These are phyloP conservation scores for Xenopus tropicalis DNA, from an alignment of 2,113 vertebrate genomes.

Conservation along the genomic window UCB_Xtro_10.0 CM004443.2:199128001-199128500, in stretches of 20 bases:
- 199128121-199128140: constrained; percentile 37
- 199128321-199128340: constrained; percentile 83
- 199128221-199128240: constrained; percentile 40
- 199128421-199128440: constrained; percentile 64
- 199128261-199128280: constrained; percentile 41
- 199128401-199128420: constrained; percentile 43
- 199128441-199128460: constrained; percentile 79
- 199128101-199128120: constrained; percentile 45
- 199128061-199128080: constrained; percentile 50
- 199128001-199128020: constrained; percentile 40
- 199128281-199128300: constrained; percentile 49
- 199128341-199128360: constrained; percentile 73
- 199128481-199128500: constrained; percentile 64
- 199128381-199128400: constrained; percentile 48
- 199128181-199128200: constrained; percentile 42
- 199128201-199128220: constrained; percentile 9
- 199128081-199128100: constrained; percentile 62
- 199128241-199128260: constrained; percentile 38
- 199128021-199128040: constrained; percentile 66
- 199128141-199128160: constrained; percentile 43
- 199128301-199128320: constrained; percentile 47
- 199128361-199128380: constrained; percentile 68
- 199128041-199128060: constrained; percentile 61
- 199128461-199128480: constrained; percentile 68
- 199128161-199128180: constrained; percentile 47